Conservation (phyloP, 2,888 invertebrate genomes). For the Euspilapteryx auroguttella region DNA sequence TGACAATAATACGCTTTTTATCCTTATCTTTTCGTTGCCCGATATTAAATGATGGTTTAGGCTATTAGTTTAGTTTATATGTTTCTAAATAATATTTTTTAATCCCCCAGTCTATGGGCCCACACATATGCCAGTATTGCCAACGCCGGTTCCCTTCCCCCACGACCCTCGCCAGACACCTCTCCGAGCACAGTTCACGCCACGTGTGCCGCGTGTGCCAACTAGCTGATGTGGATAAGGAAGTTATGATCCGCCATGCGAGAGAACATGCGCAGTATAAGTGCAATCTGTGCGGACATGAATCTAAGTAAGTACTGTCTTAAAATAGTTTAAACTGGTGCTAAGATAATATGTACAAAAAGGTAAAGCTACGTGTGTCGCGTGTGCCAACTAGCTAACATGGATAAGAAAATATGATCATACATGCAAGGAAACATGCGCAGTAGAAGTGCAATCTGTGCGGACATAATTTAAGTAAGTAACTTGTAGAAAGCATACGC, state of each 20-base stretch:
- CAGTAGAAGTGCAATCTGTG: too few relatives aligned
- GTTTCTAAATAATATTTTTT: too few relatives aligned
- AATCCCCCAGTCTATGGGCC: slow-evolving; percentile 1
- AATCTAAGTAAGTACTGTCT: too few relatives aligned
- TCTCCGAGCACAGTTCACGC: neutral
- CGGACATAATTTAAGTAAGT: too few relatives aligned
- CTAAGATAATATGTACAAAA: too few relatives aligned
- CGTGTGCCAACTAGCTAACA: neutral
- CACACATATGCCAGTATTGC: neutral
- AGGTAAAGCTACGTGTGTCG: neutral
- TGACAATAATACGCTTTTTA: too few relatives aligned
- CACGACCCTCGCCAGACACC: neutral
- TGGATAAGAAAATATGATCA: neutral
- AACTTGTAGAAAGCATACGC: too few relatives aligned
- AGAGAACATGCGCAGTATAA: slow-evolving; percentile 5
- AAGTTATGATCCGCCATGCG: neutral
- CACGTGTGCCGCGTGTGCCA: neutral
- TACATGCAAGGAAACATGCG: slow-evolving; percentile 4
- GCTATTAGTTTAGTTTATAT: too few relatives aligned
- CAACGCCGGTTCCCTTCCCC: neutral
- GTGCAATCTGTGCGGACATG: too few relatives aligned
- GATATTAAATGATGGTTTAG: too few relatives aligned
- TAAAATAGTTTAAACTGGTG: too few relatives aligned
- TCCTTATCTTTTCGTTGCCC: too few relatives aligned
- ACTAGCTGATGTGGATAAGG: neutral